Evolutionary conservation across 2,113 vertebrate genomes (phyloP).

Genomic region (Sula dactylatra): DNA sequence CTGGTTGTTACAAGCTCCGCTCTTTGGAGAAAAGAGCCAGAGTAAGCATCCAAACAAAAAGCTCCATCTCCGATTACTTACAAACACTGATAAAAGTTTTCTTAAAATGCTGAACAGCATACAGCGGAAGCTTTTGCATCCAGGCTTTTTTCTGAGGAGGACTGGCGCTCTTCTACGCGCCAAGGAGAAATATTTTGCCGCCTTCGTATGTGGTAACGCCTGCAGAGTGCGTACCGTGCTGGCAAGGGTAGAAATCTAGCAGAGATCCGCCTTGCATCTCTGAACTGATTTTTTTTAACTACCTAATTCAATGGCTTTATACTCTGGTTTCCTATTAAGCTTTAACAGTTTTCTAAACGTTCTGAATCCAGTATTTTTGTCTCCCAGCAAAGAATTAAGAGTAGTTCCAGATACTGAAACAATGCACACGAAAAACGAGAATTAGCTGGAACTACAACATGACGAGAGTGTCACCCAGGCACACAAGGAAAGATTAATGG

Average conservation of each 20-base stretch:
- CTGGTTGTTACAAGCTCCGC: not conserved
- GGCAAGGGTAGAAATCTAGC: not conserved
- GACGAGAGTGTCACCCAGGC: not conserved
- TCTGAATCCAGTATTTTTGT: not conserved
- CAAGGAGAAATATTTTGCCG: not conserved
- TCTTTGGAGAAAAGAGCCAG: not conserved
- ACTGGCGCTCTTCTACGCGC: not conserved
- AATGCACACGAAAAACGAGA: rapidly evolving
- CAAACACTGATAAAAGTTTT: too few species aligned
- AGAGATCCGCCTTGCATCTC: not conserved
- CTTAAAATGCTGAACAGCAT: not conserved
- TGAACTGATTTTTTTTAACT: not conserved
- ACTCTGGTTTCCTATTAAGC: not conserved
- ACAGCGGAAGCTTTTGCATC: not conserved
- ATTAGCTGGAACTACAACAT: not conserved
- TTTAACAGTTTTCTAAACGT: not conserved
- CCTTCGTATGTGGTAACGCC: rapidly evolving
- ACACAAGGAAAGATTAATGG: not conserved
- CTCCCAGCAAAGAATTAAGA: not conserved
- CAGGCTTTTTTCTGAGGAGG: not conserved
- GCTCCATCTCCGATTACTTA: not conserved
- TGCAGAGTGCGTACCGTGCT: not conserved
- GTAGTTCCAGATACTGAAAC: not conserved
- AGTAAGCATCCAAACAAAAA: rapidly evolving
- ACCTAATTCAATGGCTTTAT: not conserved